Evolutionary conservation across 2,888 invertebrate species (phyloP).

Genomic region (Drosophila setosimentum): DNA sequence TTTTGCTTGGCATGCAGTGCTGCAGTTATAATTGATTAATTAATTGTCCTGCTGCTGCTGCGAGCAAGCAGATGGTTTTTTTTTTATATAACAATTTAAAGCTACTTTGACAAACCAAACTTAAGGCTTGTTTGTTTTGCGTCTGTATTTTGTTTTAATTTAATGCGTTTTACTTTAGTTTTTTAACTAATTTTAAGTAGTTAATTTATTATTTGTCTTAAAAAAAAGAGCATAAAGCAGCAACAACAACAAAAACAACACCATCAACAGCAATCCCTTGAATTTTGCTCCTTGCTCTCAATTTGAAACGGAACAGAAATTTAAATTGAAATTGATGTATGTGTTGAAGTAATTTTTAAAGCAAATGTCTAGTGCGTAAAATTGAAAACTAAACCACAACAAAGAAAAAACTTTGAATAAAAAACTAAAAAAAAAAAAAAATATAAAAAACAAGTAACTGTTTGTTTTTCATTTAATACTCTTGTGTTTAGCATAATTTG

Average conservation of each 20-base stretch:
- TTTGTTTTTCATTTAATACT: constrained; percentile 49
- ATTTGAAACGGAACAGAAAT: constrained; percentile 29
- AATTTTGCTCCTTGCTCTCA: constrained; percentile 20
- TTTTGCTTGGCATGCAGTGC: constrained; percentile 2
- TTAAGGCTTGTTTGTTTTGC: constrained; percentile 61
- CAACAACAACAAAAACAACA: constrained; percentile 12
- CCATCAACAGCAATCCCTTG: constrained; percentile 1
- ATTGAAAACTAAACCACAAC: constrained; percentile 50
- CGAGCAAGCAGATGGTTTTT: constrained; percentile 25
- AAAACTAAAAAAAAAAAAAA: constrained; percentile 39
- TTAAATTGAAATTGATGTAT: constrained; percentile 44
- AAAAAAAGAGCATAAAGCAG: constrained; percentile 29
- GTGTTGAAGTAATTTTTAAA: constrained; percentile 70
- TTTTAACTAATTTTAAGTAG: constrained; percentile 83
- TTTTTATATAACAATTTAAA: constrained; percentile 38
- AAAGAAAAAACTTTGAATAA: constrained; percentile 55
- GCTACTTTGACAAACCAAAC: constrained; percentile 51
- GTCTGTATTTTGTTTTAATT: constrained; percentile 72
- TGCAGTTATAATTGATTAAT: constrained; percentile 12
- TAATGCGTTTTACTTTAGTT: constrained; percentile 68
- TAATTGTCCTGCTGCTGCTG: constrained; percentile 15
- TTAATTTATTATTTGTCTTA: constrained; percentile 81
- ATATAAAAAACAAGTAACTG: constrained; percentile 39
- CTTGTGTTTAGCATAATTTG: constrained; percentile 36
- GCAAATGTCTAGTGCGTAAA: constrained; percentile 72